Evolutionary conservation across 2,888 invertebrate species (phyloP).

Genomic region (Meloe dianella): DNA sequence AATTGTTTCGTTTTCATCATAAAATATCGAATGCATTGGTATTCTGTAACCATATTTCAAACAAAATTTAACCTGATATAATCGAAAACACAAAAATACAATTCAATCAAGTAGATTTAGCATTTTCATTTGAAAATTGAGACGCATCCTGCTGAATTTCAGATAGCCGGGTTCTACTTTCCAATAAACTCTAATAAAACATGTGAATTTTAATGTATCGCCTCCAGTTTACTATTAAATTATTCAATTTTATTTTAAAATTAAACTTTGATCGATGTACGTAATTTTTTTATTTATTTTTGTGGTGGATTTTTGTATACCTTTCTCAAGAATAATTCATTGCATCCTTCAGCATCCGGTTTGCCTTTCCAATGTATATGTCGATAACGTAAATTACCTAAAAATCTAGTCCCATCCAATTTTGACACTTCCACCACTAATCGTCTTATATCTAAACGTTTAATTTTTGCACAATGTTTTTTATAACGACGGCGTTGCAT

Average conservation of each 20-base stretch:
- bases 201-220: not conserved
- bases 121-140: too few relatives aligned
- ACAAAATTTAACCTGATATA: too few relatives aligned
- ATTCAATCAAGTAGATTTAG: too few relatives aligned
- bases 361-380: constrained; percentile 87
- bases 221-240: not conserved
- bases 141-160: too few relatives aligned
- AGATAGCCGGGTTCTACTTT: too few relatives aligned
- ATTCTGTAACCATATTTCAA: too few relatives aligned
- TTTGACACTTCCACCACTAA: constrained; percentile 75
- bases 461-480: constrained; percentile 69
- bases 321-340: constrained; percentile 87
- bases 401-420: constrained; percentile 68
- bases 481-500: constrained; percentile 65
- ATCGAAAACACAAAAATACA: too few relatives aligned
- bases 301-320: too few relatives aligned
- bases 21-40: too few relatives aligned
- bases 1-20: not conserved
- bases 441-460: constrained; percentile 71
- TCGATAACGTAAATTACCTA: constrained; percentile 74
- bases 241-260: not conserved
- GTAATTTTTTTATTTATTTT: not conserved
- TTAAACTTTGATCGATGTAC: not conserved
- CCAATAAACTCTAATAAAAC: too few relatives aligned
- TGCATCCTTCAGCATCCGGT: constrained; percentile 86